phyloP scores from a whole-genome alignment of 2,797 vertebrate genomes.

The Bryconaethiops microstoma region DNA sequence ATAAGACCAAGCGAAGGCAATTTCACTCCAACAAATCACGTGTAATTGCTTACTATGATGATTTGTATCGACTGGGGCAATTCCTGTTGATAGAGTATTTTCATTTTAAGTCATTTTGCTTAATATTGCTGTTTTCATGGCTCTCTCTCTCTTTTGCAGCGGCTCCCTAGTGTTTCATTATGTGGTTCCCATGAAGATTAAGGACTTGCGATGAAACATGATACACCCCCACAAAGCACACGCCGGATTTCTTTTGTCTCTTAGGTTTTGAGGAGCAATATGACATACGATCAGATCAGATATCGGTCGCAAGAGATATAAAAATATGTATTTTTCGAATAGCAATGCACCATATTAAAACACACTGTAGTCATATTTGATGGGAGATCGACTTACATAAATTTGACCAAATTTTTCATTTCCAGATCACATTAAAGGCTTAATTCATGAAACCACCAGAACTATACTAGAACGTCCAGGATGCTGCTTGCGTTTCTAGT shows the following conservation, averaged over 20 bases:
- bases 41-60: background rate
- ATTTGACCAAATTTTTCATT: too few species aligned
- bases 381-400: too few species aligned
- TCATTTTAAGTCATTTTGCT: background rate
- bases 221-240: background rate
- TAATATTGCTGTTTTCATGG: background rate
- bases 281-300: background rate
- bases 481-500: too few species aligned
- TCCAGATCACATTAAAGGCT: too few species aligned
- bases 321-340: too few species aligned
- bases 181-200: constrained; percentile 23
- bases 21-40: background rate
- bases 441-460: too few species aligned
- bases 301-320: background rate
- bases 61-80: background rate
- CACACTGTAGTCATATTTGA: too few species aligned
- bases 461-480: too few species aligned
- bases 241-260: background rate
- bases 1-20: background rate
- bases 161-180: constrained; percentile 29
- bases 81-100: background rate
- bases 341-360: too few species aligned
- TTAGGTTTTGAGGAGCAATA: background rate
- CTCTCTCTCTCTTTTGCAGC: background rate
- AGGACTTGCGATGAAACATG: constrained; percentile 18